Base-by-base conservation (phyloP, 2,888 invertebrate genomes). In the Amiota communis region DNA sequence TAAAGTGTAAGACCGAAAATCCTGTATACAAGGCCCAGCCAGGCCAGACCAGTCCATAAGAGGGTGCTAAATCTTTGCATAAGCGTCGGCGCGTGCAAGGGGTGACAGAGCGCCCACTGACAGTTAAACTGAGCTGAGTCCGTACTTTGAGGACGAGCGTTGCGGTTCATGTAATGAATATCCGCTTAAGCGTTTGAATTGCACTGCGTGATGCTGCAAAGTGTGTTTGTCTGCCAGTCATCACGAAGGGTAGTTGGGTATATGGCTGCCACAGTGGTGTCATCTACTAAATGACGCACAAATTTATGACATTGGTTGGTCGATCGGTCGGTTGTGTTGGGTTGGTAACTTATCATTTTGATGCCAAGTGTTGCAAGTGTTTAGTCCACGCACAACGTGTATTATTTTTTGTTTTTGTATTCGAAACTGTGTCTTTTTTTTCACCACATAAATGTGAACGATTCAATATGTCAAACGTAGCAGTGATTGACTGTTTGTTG, bases 111-210 rank as follows among this genome's bases (percentile, higher is more conserved):
- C 74, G 73, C 74, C 74, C 74, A 46, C 59, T 59, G 59, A 59
- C 59, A 59, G 68, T 49, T 74, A 76, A 36, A 36, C 36, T 36
- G 36, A 36, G 36, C 36, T 36, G 36, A 36, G 1, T 36, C n/a
- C n/a, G 59, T 71, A 75, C 49, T 72, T 36, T 36, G 36, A 36
- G 1, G 73, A 72, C 64, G 70, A 12, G 49, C 73, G 76, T 80
- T 87, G 88, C 84, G 87, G 87, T 88, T 84, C 80, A 77, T 84
- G 84, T 87, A 87, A 87, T 87, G 87, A 87, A 87, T 87, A 86
- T 87, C 88, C 87, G 86, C 82, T 88, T 86, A 85, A 68, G 80
- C 74, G 49, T 48, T n/a, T 75, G 77, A 72, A 63, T 49, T 59
- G 20, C 17, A 59, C 77, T 77, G 64, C 70, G 46, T 20, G 81